Evolutionary conservation across 2,113 vertebrate species (phyloP).

Genomic region (Talpa occidentalis): DNA sequence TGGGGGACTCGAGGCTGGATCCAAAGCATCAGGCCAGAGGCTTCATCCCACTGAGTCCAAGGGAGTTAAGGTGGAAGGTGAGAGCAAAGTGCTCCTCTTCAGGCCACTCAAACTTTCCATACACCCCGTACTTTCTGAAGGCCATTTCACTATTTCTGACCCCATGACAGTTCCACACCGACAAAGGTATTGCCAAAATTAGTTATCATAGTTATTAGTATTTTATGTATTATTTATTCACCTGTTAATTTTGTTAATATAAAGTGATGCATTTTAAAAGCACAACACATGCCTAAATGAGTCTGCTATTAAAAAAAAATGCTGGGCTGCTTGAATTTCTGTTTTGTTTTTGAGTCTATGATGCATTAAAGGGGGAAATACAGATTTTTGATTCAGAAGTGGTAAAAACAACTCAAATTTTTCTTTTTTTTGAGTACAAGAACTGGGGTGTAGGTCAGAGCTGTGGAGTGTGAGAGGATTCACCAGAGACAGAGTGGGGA

Average conservation of each 20-base stretch:
- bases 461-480: no score
- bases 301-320: slow-evolving; percentile 79
- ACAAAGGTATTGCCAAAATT: slow-evolving; percentile 81
- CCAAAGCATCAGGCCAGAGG: not conserved
- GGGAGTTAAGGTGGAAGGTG: slow-evolving; percentile 56
- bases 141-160: slow-evolving; percentile 82
- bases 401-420: slow-evolving; percentile 54
- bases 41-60: slow-evolving; percentile 25
- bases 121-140: slow-evolving; percentile 72
- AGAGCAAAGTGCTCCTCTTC: slow-evolving; percentile 55
- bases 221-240: slow-evolving; percentile 88
- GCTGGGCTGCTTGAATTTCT: slow-evolving; percentile 71
- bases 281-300: slow-evolving; percentile 83
- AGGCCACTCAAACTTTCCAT: slow-evolving; percentile 75
- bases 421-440: no score
- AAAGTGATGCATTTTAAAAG: slow-evolving; percentile 84
- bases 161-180: slow-evolving; percentile 80
- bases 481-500: no score
- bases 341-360: slow-evolving; percentile 53
- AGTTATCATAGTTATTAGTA: slow-evolving; percentile 87
- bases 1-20: not conserved
- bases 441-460: no score
- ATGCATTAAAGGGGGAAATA: slow-evolving; percentile 71
- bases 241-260: slow-evolving; percentile 84
- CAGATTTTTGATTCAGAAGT: slow-evolving; percentile 68